These are phyloP conservation scores for Exephanes ischioxanthus DNA, from an alignment of 2,888 invertebrate species.

Conservation along the genomic window DNA sequence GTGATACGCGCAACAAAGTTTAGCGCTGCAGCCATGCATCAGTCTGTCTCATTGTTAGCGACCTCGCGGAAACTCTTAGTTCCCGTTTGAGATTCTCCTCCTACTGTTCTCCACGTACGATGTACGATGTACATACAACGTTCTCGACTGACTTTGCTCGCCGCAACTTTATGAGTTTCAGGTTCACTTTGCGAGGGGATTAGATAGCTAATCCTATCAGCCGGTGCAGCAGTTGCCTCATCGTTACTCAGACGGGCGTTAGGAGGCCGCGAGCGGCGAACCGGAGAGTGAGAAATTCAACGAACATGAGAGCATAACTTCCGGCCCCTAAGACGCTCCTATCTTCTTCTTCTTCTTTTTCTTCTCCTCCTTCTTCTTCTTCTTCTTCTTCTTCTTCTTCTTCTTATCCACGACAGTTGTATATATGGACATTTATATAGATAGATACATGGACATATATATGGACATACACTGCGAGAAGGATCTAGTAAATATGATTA, in stretches of 20 bases:
- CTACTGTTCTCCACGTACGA: constrained; percentile 28
- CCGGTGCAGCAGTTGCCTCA: constrained; percentile 48
- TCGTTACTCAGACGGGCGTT: constrained; percentile 40
- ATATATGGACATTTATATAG: not conserved
- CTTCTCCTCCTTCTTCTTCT: not conserved
- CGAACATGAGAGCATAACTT: constrained; percentile 55
- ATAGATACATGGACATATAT: too few species aligned
- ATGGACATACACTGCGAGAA: too few species aligned
- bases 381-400: not conserved
- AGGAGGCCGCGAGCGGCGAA: not conserved
- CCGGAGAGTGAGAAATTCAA: constrained; percentile 46
- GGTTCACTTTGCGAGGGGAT: constrained; percentile 61
- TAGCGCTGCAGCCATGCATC: constrained; percentile 50
- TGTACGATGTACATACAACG: not conserved
- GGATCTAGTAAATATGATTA: too few species aligned
- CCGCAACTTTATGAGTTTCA: constrained; percentile 55
- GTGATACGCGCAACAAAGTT: constrained; percentile 26
- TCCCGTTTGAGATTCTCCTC: constrained; percentile 29
- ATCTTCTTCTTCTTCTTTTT: not conserved
- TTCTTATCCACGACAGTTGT: not conserved
- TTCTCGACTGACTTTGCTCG: constrained; percentile 22
- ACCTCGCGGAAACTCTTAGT: constrained; percentile 43
- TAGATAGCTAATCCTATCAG: constrained; percentile 64
- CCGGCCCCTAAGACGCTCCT: constrained; percentile 34
- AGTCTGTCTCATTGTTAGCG: constrained; percentile 60